A percentile compares a stretch with the other conserved stretches of the same genome.
These are phyloP conservation scores for Malurus splendens DNA, from an alignment of 2,797 vertebrate species.

Conservation along the genomic window DNA sequence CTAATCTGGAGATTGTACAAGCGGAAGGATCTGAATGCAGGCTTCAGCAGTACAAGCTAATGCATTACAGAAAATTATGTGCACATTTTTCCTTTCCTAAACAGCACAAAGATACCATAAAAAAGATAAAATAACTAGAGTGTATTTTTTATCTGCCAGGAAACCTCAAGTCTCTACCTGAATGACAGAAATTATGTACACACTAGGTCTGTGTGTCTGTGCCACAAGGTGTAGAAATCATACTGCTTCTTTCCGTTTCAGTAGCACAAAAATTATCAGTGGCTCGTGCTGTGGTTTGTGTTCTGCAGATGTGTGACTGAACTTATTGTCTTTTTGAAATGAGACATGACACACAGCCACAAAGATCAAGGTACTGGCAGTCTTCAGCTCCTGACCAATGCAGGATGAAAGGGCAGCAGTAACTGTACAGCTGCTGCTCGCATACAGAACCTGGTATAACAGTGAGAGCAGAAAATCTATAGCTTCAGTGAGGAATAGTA, in stretches of 20 bases:
- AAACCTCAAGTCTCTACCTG: background rate
- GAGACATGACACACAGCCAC: background rate
- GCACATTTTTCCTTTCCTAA: background rate
- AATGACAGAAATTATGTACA: background rate
- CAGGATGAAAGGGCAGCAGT: background rate
- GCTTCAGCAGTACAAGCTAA: background rate
- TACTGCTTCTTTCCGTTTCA: background rate
- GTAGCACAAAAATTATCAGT: background rate
- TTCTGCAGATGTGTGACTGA: background rate
- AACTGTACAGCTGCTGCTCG: background rate
- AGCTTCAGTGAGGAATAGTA: background rate
- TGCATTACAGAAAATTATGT: background rate
- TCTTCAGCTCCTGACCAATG: background rate
- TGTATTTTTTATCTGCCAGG: background rate
- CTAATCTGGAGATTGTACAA: background rate
- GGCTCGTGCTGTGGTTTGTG: background rate
- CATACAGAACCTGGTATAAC: background rate
- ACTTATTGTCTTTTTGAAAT: background rate
- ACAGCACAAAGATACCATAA: background rate
- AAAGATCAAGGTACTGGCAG: background rate
- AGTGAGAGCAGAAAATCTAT: background rate
- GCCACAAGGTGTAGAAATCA: background rate
- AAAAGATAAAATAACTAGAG: background rate
- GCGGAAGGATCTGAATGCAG: background rate
- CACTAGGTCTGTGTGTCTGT: background rate